Evolutionary conservation across 64 coral and sea anemone species (phyloP), one percentile per base, ranked within the genome.

Genomic region (Montipora capricornis): DNA sequence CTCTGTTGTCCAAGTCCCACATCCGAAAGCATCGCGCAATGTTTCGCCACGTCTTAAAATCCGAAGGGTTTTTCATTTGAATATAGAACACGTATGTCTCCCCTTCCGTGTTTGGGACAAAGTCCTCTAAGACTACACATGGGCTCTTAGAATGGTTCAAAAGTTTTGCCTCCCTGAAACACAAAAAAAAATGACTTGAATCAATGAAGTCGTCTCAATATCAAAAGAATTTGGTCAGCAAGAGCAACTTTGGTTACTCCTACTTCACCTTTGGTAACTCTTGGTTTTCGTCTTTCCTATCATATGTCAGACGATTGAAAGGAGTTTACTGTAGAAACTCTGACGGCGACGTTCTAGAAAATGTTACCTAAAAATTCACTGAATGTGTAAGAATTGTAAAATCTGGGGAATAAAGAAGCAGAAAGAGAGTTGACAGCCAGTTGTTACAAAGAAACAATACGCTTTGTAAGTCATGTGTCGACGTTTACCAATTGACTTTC

Each of bases 51-150:
- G 93, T 98, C 19, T 77, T 78, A 80, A 80, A 98, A 76, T 98
- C 96, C 14, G 64, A 90, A 10, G 76, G 47, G 60, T 68, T 78
- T 9, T 92, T 90, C 94, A 86, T 95, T 44, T 86, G 88, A 1
- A 98, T 84, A 60, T 95, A 98, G 95, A 98, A 98, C 14, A 98
- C 52, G 85, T 95, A 98, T 1, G 90, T 98, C 76, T 95, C 78
- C 51, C 87, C 67, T 75, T 81, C 44, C 26, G 90, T 93, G 59
- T 95, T 74, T 4, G 93, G 96, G 50, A 98, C 84, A 74, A 98
- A 98, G 59, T 98, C 94, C 7, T 77, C 49, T 8, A 86, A 66
- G 75, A 81, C 52, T 37, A 45, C 14, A 47, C 92, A 93, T 1
- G 92, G 92, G 61, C 78, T 93, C 73, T 93, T 93, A 76, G 75